Percentiles rank a stretch among this genome's conserved stretches.
phyloP scores from a whole-genome alignment of 2,888 invertebrate genomes.

The Agrochola lychnidis region DNA sequence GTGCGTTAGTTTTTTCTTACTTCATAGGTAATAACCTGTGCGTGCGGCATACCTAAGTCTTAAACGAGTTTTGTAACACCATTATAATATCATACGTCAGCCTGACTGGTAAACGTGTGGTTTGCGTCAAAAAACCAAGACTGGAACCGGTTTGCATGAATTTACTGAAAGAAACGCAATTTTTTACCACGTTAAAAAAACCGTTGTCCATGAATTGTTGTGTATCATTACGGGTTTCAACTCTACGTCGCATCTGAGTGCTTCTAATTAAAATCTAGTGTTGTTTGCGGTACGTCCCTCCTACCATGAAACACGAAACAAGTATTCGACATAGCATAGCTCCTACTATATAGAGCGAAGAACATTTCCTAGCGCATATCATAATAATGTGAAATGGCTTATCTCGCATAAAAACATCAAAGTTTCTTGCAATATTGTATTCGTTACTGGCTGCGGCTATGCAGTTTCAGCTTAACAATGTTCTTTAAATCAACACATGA shows the following conservation, averaged over 20 bases:
- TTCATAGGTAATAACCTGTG: slow-evolving; percentile 48
- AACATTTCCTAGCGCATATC: slow-evolving; percentile 68
- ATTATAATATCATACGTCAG: slow-evolving; percentile 52
- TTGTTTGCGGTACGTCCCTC: slow-evolving; percentile 42
- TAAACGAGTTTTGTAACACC: slow-evolving; percentile 58
- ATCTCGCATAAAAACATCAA: slow-evolving; percentile 62
- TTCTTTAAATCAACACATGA: slow-evolving; percentile 24
- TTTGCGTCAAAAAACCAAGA: slow-evolving; percentile 37
- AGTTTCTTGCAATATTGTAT: slow-evolving; percentile 62
- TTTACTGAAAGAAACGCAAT: slow-evolving; percentile 42
- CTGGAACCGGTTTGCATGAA: slow-evolving; percentile 48
- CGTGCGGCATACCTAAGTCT: slow-evolving; percentile 48
- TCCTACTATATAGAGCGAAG: slow-evolving; percentile 74
- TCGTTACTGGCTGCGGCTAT: slow-evolving; percentile 58
- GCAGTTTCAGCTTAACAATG: slow-evolving; percentile 53
- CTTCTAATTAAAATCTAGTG: slow-evolving; percentile 58
- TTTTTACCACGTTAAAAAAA: slow-evolving; percentile 32
- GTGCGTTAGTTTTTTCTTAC: slow-evolving; percentile 46
- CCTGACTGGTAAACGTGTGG: slow-evolving; percentile 34
- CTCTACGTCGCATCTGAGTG: slow-evolving; percentile 61
- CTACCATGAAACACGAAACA: slow-evolving; percentile 66
- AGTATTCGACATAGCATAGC: slow-evolving; percentile 63
- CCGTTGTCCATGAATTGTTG: slow-evolving; percentile 26
- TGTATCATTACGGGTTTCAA: slow-evolving; percentile 45
- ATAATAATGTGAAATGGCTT: slow-evolving; percentile 58